Evolutionary conservation across 2,888 invertebrate genomes (phyloP).

Genomic region (Hirtodrosophila histrioides): DNA sequence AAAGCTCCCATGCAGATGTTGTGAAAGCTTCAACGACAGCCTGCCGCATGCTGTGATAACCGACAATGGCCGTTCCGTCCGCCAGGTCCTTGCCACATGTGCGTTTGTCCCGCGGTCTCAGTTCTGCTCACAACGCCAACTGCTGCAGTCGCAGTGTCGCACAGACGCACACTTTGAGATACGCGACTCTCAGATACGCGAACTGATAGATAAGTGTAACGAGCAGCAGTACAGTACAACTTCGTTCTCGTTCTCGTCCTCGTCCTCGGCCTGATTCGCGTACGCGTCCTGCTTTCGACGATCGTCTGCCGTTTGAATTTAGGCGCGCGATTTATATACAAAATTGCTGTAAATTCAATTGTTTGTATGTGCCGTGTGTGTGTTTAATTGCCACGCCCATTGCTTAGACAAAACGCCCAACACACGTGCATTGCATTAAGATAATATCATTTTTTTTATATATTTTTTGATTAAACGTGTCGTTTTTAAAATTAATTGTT

Average conservation of each 20-base stretch:
- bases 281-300: slow-evolving; percentile 12
- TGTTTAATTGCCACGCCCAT: slow-evolving; percentile 30
- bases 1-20: slow-evolving; percentile 48
- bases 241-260: slow-evolving; percentile 23
- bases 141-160: slow-evolving; percentile 67
- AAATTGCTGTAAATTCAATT: slow-evolving; percentile 9
- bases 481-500: slow-evolving; percentile 4
- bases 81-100: slow-evolving; percentile 38
- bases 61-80: slow-evolving; percentile 19
- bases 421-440: neutral
- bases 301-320: slow-evolving; percentile 49
- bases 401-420: slow-evolving; percentile 2
- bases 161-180: slow-evolving; percentile 46
- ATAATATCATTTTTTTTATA: slow-evolving; percentile 6
- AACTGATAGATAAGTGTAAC: slow-evolving; percentile 21
- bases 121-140: slow-evolving; percentile 73
- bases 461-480: slow-evolving; percentile 9
- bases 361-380: slow-evolving; percentile 7
- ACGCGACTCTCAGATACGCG: slow-evolving; percentile 49
- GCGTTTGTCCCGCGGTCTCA: slow-evolving; percentile 55
- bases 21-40: slow-evolving; percentile 48
- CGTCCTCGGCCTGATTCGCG: slow-evolving; percentile 17
- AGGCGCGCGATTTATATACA: slow-evolving; percentile 28
- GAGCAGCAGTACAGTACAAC: slow-evolving; percentile 10
- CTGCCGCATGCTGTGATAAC: slow-evolving; percentile 66